Base-by-base conservation (phyloP, 2,888 invertebrate species). In the Odontocerum albicorne region DNA sequence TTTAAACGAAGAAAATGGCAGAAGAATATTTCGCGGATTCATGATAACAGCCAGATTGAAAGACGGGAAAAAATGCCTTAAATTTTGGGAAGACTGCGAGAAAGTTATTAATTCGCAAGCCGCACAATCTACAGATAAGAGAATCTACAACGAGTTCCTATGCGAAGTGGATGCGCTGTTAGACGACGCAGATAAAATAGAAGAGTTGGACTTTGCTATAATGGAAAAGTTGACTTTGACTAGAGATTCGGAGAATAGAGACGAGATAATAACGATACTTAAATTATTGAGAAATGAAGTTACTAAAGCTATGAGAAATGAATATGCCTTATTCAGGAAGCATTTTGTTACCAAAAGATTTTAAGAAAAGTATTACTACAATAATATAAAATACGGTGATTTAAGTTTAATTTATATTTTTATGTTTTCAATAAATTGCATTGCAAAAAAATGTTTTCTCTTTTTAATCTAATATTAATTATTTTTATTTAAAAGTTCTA, bases 41-140 rank as follows among this genome's bases (percentile, higher is more conserved):
- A 75, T 78, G 75, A 70, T 66, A 60, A 70, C 75, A 2, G 70
- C 72, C 16, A 73, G 73, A 63, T 67, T 77, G 67, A 70, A 66
- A 61, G 68, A 71, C 57, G 78, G 76, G 10, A 69, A 71, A 17
- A 66, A 67, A 56, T 66, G 70, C 7, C 64, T 79, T 49, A 71
- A 72, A 62, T 71, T 77, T 62, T 76, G 73, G 71, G 77, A 77
- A 59, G 70, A 72, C 49, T 66, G 67, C 19, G 77, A 79, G 33
- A 69, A 66, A 64, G 64, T 75, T 46, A 64, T 75, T 4, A 67
- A 64, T 55, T 70, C 70, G 59, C 68, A 66, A 55, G 72, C 71
- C 43, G 70, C 69, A 36, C 63, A 68, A 19, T 74, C 72, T 62
- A 70, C 70, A 55, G 62, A 67, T 17, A 69, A 73, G 2, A 69